Evolutionary conservation across 2,888 invertebrate species (phyloP).

Genomic region (Scrobipalpa costella): DNA sequence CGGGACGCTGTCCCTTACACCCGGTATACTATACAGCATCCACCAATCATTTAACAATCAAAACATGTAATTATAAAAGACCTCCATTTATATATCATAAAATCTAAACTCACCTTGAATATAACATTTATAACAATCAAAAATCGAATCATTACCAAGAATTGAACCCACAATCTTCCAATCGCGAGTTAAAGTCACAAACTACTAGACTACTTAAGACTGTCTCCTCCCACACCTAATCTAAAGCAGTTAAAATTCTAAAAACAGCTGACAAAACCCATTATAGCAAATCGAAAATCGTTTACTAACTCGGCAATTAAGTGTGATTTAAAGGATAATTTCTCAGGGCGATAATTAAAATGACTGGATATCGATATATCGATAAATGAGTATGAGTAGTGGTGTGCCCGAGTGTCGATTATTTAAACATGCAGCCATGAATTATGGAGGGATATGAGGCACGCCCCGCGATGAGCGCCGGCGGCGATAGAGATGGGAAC

Average conservation of each 20-base stretch:
- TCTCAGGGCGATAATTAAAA: constrained; percentile 31
- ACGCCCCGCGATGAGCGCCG: constrained; percentile 66
- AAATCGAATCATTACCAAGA: too few species aligned
- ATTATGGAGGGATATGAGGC: constrained; percentile 71
- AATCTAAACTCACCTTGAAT: too few species aligned
- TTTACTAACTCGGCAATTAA: constrained; percentile 13
- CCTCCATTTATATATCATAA: too few species aligned
- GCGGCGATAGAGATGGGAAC: constrained; percentile 51
- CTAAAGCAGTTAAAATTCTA: background rate
- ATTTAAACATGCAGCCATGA: constrained; percentile 74
- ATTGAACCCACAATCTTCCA: too few species aligned
- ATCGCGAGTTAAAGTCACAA: background rate
- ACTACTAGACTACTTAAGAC: background rate
- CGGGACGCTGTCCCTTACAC: too few species aligned
- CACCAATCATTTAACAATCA: too few species aligned
- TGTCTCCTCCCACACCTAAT: background rate
- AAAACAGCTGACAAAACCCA: constrained; percentile 12
- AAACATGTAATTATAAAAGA: too few species aligned
- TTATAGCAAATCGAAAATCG: constrained; percentile 6
- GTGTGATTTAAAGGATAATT: constrained; percentile 20
- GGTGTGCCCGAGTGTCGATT: constrained; percentile 55
- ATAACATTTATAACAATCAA: too few species aligned
- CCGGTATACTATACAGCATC: too few species aligned
- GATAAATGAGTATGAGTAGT: constrained; percentile 24
- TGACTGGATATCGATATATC: constrained; percentile 23